Base-by-base conservation (phyloP, 2,888 invertebrate species). In the Melinaea marsaeus region DNA sequence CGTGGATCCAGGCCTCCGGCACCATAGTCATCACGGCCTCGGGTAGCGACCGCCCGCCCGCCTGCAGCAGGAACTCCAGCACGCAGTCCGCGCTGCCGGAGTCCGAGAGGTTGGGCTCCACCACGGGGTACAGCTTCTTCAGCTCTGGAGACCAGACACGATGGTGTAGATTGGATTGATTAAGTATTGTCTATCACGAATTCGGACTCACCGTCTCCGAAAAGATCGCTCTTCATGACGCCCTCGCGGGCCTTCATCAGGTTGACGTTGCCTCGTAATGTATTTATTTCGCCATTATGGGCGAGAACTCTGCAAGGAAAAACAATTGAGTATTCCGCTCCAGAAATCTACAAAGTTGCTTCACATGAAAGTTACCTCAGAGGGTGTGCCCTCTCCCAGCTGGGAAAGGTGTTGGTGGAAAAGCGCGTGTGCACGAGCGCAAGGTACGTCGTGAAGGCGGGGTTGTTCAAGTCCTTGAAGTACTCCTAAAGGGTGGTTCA, bases 21-120 rank as follows among this genome's bases (percentile, higher is more conserved):
- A 98, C 98, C 99, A 99, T 99, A 0, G 98, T 99, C 97, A 99
- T 98, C 51, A 99, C 97, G 55, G 99, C 99, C 93, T 99, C 99
- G 0, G 99, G 96, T 71, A 99, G 88, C 0, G 96, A 93, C 22
- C 99, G 92, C 66, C 95, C 95, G 42, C 99, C 99, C 69, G 97
- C 98, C 90, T 96, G 96, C 13, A 97, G 95, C 56, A 99, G 92
- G 88, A 99, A 99, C 87, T 99, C 99, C 34, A 99, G 92, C 13
- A 99, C 99, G 86, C 99, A 99, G 92, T 99, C 99, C 3, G 97
- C 96, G 57, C 97, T 96, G 13, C 99, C 99, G 1, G 99, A 99
- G 90, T 99, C 99, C 0, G 99, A 99, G 61, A 99, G 94, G 82
- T 98, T 98, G 2, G 98, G 97, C 80, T 99, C 99, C 13, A 99